These are phyloP conservation scores for Melanotaenia boesemani DNA, from an alignment of 2,797 vertebrate species.

Conservation along the genomic window DNA sequence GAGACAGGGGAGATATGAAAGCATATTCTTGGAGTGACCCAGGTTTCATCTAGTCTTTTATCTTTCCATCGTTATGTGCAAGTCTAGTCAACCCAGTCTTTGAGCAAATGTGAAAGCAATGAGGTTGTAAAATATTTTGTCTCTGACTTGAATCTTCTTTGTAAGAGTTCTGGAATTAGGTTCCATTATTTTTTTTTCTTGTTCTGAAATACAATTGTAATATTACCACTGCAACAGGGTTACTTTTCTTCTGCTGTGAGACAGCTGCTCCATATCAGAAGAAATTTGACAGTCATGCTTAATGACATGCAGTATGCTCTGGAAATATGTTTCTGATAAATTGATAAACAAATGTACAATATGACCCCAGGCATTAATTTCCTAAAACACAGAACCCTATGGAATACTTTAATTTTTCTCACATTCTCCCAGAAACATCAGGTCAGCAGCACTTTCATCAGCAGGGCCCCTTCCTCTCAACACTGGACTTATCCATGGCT, in stretches of 20 bases:
- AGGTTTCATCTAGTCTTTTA: slow-evolving; percentile 25
- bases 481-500: slow-evolving; percentile 54
- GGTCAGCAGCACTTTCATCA: slow-evolving; percentile 52
- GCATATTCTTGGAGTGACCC: slow-evolving; percentile 8
- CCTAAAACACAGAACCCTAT: background rate
- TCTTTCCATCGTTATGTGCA: slow-evolving; percentile 18
- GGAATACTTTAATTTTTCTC: slow-evolving; percentile 18
- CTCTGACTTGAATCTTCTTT: slow-evolving; percentile 15
- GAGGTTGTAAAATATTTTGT: slow-evolving; percentile 1
- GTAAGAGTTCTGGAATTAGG: slow-evolving; percentile 21
- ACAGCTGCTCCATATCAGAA: background rate
- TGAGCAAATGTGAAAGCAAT: slow-evolving; percentile 32
- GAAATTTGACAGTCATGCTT: background rate
- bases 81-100: slow-evolving; percentile 22
- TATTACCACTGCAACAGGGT: too few species aligned
- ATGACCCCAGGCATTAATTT: too few species aligned
- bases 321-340: background rate
- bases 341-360: background rate
- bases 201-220: background rate
- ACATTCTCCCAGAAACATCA: slow-evolving; percentile 49
- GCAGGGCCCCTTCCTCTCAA: slow-evolving; percentile 42
- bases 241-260: too few species aligned
- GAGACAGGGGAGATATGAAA: slow-evolving; percentile 28
- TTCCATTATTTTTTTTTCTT: background rate
- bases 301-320: background rate